Evolutionary conservation across 1,140 invertebrate species (phyloP).

Genomic region (Philopotamus ludificatus): DNA sequence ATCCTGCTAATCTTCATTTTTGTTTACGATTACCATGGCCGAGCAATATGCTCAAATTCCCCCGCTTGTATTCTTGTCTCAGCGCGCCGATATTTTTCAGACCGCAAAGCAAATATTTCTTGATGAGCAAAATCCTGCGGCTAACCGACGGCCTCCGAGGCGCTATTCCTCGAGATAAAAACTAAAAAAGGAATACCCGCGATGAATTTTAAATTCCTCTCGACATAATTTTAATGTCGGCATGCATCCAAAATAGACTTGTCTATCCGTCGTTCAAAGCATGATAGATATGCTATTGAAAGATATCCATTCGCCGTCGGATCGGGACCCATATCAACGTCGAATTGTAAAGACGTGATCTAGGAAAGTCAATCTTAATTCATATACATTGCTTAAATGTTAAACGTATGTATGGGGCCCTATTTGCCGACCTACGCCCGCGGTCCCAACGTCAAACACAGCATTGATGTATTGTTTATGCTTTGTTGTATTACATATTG

Average conservation of each 20-base stretch:
- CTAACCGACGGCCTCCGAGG: too few relatives aligned
- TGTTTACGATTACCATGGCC: slow-evolving; percentile 19
- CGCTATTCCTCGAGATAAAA: too few relatives aligned
- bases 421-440: too few relatives aligned
- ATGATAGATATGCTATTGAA: not conserved
- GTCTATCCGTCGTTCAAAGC: not conserved
- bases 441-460: too few relatives aligned
- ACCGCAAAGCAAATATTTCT: not conserved
- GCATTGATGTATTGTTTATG: too few relatives aligned
- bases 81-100: not conserved
- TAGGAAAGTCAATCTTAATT: not conserved
- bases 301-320: not conserved
- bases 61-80: not conserved
- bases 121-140: not conserved
- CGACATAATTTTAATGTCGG: not conserved
- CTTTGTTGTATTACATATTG: too few relatives aligned
- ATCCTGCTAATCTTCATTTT: slow-evolving; percentile 19
- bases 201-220: too few relatives aligned
- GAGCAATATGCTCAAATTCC: not conserved
- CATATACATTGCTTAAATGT: too few relatives aligned
- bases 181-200: too few relatives aligned
- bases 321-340: not conserved
- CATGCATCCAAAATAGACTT: not conserved
- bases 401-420: too few relatives aligned
- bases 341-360: not conserved